A percentile compares a stretch with the other conserved stretches of the same genome.
Evolutionary conservation across 2,113 vertebrate species (phyloP).

Genomic region (Panurus biarmicus): DNA sequence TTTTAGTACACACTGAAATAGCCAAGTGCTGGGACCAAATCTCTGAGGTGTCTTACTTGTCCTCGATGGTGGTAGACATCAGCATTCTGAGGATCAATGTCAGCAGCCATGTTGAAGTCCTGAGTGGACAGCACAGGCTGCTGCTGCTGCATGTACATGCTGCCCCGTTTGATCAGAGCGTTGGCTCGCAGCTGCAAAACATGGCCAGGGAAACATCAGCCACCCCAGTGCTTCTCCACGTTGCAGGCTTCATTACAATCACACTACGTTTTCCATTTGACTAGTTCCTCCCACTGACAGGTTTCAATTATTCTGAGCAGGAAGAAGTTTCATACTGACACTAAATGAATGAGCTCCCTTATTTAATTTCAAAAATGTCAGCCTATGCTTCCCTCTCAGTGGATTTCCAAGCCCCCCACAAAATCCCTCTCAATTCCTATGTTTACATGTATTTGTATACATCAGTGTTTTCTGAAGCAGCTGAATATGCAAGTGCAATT

Average conservation of each 20-base stretch:
- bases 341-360: not conserved
- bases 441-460: not conserved
- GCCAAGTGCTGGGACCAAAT: not conserved
- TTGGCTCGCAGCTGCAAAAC: slow-evolving; percentile 85
- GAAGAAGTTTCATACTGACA: not conserved
- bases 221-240: not conserved
- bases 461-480: not conserved
- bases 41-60: slow-evolving; percentile 74
- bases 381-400: not conserved
- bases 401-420: not conserved
- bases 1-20: not conserved
- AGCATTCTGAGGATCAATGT: slow-evolving; percentile 90
- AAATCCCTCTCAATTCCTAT: not conserved
- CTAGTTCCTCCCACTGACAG: not conserved
- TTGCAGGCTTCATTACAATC: not conserved
- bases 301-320: not conserved
- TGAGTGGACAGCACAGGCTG: slow-evolving; percentile 88
- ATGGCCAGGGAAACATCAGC: not conserved
- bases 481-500: not conserved
- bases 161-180: slow-evolving; percentile 94
- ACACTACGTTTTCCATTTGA: not conserved
- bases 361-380: not conserved
- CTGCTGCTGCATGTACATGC: slow-evolving; percentile 99
- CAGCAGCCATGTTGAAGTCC: slow-evolving; percentile 95
- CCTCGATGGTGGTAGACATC: slow-evolving; percentile 97